Base-by-base conservation (phyloP, 2,797 vertebrate genomes). In the Sternarchorhynchus goeldii region DNA sequence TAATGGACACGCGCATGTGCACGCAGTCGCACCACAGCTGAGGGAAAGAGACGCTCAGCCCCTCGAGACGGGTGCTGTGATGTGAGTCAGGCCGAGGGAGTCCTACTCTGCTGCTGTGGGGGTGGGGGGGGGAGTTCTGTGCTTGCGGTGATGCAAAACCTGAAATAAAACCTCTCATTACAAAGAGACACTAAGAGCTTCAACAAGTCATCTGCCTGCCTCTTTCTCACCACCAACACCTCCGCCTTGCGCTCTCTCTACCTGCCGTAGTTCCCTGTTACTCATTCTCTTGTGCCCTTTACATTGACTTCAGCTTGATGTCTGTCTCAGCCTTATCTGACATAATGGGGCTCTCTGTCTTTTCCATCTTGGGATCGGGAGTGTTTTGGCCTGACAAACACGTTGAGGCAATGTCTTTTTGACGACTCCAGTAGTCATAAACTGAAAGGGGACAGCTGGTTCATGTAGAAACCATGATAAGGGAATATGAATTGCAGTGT, bases 371-470 rank as follows among this genome's bases (percentile, higher is more conserved):
- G 6, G 53, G 0, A 5, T 80, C 56, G 32, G 60, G 6, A 63
- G 16, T 75, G 70, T 68, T 36, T 83, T 18, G 65, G 31, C 10
- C 62, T 67, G 55, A 31, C 29, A 64, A 82, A 55, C 32, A 20
- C 45, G 59, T 66, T n/a, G 53, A 8, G 18, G 41, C 68, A n/a
- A 75, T 65, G 78, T 12, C 73, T 83, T 36, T 74, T 50, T 75
- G 8, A 79, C 74, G 21, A 56, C 79, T 65, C 6, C 57, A 82
- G 41, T 5, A 36, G 34, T 18, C 34, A 41, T 66, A 75, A 18
- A 53, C 67, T 31, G 53, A 58, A 84, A 84, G 83, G 59, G 73
- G 70, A 82, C 32, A 41, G 58, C 34, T 82, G 75, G 73, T 82
- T 82, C 70, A 78, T 58, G 39, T 55, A 58, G 79, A 80, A 34